Evolutionary conservation across 2,113 vertebrate genomes (phyloP), one percentile per base, ranked within the genome.

Genomic region (Phalacrocorax pelagicus): DNA sequence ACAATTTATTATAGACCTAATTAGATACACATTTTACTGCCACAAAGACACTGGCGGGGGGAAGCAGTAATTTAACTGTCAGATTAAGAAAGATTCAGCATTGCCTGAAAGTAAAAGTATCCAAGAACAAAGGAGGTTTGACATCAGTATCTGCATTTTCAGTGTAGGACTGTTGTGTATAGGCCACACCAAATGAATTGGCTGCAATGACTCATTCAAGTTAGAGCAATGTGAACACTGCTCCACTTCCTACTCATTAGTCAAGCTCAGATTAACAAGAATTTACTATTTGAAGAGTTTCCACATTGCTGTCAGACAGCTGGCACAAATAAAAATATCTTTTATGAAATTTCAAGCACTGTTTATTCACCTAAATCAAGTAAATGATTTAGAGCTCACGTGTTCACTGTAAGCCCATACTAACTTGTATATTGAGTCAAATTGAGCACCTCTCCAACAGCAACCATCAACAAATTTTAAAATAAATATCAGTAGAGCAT

Each of bases 341-440:
- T 66, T 84, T 40, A 44, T 72, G 79, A 86, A 82, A 94, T 88
- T 92, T 82, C 81, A 95, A 94, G 66, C 61, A 55, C 58, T 81
- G 62, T 94, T 97, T 94, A 88, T 57, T 87, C 87, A 94, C 77
- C 49, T 91, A 94, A 95, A 94, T 94, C 89, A 94, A 96, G 62
- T 79, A 92, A 87, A 89, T 49, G 4, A 81, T 44, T 85, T 94
- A 16, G 52, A 89, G 70, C 26, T 94, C 84, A 69, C 57, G 27
- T 44, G 23, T 27, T 87, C 57, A 11, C 52, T 71, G 18, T 57
- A 70, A 92, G 38, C 15, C 29, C 36, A 19, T 15, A n/a, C 46
- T 29, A 94, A 73, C 72, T 81, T 66, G 36, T 44, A 27, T 32
- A 38, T 12, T 22, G 18, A 38, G 34, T 71, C 32, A 51, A 84